phyloP scores from a whole-genome alignment of 92 coral and sea anemone species.

The Muricea muricata region DNA sequence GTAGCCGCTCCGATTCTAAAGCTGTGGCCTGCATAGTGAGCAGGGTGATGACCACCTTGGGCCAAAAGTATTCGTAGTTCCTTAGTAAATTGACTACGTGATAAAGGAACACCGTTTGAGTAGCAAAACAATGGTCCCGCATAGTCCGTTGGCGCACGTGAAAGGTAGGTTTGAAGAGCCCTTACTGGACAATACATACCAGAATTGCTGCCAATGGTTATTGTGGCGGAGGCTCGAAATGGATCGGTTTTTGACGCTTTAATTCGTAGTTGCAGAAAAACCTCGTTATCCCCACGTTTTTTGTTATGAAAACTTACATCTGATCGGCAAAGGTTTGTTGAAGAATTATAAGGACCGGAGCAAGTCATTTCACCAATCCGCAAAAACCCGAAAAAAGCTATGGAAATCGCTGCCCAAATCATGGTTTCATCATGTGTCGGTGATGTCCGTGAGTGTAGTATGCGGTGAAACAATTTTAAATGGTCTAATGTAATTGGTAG shows the following conservation, averaged over 20 bases:
- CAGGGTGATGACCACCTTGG: slow-evolving; percentile 5
- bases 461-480: slow-evolving; percentile 4
- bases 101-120: slow-evolving; percentile 1
- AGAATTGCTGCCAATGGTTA: slow-evolving; percentile 35
- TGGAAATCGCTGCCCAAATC: slow-evolving; percentile 46
- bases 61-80: slow-evolving; percentile 34
- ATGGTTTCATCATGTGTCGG: no score
- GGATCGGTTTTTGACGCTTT: slow-evolving; percentile 54
- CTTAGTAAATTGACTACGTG: slow-evolving; percentile 11
- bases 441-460: slow-evolving; percentile 15
- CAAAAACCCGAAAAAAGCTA: slow-evolving; percentile 58
- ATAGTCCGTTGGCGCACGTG: not conserved
- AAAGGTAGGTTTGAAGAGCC: slow-evolving; percentile 28
- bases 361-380: slow-evolving; percentile 59
- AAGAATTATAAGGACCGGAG: not conserved
- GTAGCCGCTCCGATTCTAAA: slow-evolving; percentile 51
- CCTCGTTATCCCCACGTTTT: not conserved
- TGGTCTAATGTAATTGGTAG: slow-evolving; percentile 53
- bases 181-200: slow-evolving; percentile 32
- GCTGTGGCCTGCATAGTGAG: slow-evolving; percentile 51
- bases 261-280: not conserved
- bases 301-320: slow-evolving; percentile 35
- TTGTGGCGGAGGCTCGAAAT: slow-evolving; percentile 36
- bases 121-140: slow-evolving; percentile 26
- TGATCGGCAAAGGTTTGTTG: slow-evolving; percentile 26